Evolutionary conservation across 2,888 invertebrate species (phyloP), one percentile per base, ranked within the genome.

Genomic region (Chymomyza amoena): DNA sequence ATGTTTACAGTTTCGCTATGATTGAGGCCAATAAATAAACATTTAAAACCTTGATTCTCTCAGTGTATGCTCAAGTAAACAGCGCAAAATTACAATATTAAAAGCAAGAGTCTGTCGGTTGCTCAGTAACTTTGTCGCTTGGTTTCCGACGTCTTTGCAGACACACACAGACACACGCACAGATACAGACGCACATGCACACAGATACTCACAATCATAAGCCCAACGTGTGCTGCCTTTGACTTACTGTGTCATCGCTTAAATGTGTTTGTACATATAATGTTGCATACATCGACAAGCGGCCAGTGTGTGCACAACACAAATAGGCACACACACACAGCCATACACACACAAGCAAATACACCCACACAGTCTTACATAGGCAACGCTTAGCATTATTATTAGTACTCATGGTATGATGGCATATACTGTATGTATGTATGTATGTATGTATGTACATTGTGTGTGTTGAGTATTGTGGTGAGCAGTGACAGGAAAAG

Each of bases 261-360:
- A 13, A 13, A 45, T 45, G 39, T 65, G 70, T 75, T 70, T 75
- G 75, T 68, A 66, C 71, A 67, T 75, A 71, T 75, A 75, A 75
- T 75, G 76, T 75, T 75, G 75, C 75, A 75, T 75, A 71, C 75
- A 62, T 67, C 67, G 75, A 13, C 57, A 60, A 61, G 66, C 54
- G 70, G 67, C 61, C 52, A 54, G 54, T 68, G 69, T 69, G 74
- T 73, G 56, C 60, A 65, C 73, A 68, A 64, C 66, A 66, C 68
- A 67, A 57, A 68, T 66, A 76, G 61, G 64, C 39, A 72, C 61
- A 45, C 61, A 45, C 67, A 69, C 16, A 1, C 54, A 66, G 67
- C 20, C 64, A 68, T 64, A 10, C 13, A 71, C 32, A 64, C 9
- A 15, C 18, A 28, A 3, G 2, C 57, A 15, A 28, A 54, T 52